phyloP scores from a whole-genome alignment of 1,140 invertebrate genomes.

The Monochamus saltuarius region DNA sequence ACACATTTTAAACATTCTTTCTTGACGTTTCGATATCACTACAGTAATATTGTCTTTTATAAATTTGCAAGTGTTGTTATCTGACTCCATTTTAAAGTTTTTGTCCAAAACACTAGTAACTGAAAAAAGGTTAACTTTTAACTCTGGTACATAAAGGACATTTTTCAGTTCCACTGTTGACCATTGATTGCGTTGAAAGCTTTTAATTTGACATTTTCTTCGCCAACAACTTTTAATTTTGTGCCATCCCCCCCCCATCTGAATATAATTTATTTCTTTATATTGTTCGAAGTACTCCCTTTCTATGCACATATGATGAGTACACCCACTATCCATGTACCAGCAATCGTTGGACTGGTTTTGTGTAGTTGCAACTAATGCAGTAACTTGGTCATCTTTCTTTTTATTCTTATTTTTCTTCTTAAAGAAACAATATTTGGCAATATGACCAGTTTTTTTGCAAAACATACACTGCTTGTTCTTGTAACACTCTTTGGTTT shows the following conservation, averaged over 20 bases:
- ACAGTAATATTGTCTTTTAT: background rate
- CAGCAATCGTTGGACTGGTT: background rate
- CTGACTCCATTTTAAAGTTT: background rate
- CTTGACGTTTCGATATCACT: background rate
- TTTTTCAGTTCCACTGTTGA: background rate
- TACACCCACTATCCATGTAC: background rate
- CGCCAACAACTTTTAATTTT: background rate
- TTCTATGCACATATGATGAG: conserved; percentile 1
- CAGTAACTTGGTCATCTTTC: background rate
- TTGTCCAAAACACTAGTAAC: background rate
- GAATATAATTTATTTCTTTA: background rate
- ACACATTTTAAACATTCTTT: background rate
- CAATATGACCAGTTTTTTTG: conserved; percentile 6
- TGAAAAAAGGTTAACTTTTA: conserved; percentile 4
- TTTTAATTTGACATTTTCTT: background rate
- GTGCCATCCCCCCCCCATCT: background rate
- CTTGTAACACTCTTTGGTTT: background rate
- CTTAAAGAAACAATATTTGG: background rate
- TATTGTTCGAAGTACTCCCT: background rate
- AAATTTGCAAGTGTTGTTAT: background rate
- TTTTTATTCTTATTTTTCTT: conserved; percentile 1
- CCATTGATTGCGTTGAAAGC: background rate
- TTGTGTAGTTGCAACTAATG: too few species aligned
- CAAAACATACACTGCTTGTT: conserved; percentile 4
- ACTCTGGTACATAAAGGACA: background rate